A percentile compares a stretch with the other conserved stretches of the same genome.
phyloP scores from a whole-genome alignment of 2,888 invertebrate genomes.

The Dynastes tityus region DNA sequence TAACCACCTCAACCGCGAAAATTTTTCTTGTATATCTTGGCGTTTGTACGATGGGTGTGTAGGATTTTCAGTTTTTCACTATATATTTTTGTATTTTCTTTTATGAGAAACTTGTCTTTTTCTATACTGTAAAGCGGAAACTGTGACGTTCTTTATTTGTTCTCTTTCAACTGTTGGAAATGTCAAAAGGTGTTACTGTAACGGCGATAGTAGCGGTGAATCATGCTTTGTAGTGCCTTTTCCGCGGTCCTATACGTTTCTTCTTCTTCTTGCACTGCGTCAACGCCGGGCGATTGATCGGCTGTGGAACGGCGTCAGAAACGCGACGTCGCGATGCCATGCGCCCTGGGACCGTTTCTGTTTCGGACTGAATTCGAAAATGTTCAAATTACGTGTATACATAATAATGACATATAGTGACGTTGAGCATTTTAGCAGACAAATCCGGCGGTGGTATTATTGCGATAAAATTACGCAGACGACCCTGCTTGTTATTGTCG shows the following conservation, averaged over 20 bases:
- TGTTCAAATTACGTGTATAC: conserved; percentile 18
- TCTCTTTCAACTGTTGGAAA: conserved; percentile 5
- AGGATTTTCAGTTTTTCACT: conserved; percentile 1
- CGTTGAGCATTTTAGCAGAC: not conserved
- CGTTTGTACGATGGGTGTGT: not conserved
- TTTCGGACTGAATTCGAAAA: conserved; percentile 41
- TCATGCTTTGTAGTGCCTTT: conserved; percentile 32
- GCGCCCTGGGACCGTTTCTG: conserved; percentile 57
- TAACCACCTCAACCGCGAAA: conserved; percentile 41
- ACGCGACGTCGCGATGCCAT: conserved; percentile 61
- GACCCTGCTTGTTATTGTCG: conserved; percentile 4
- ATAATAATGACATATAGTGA: conserved; percentile 13
- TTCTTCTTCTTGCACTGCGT: conserved; percentile 46
- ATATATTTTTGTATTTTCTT: not conserved
- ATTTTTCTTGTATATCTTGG: not conserved
- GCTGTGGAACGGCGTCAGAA: conserved; percentile 57
- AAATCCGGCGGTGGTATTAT: conserved; percentile 9
- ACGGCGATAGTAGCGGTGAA: conserved; percentile 24
- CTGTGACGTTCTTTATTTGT: not conserved
- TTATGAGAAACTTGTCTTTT: not conserved
- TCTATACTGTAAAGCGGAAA: not conserved
- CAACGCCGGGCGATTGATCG: conserved; percentile 57
- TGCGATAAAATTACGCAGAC: conserved; percentile 9
- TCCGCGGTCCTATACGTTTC: not conserved
- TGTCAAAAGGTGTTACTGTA: conserved; percentile 24